These are phyloP conservation scores for Falco biarmicus DNA, from an alignment of 2,797 vertebrate genomes.

Conservation along the genomic window DNA sequence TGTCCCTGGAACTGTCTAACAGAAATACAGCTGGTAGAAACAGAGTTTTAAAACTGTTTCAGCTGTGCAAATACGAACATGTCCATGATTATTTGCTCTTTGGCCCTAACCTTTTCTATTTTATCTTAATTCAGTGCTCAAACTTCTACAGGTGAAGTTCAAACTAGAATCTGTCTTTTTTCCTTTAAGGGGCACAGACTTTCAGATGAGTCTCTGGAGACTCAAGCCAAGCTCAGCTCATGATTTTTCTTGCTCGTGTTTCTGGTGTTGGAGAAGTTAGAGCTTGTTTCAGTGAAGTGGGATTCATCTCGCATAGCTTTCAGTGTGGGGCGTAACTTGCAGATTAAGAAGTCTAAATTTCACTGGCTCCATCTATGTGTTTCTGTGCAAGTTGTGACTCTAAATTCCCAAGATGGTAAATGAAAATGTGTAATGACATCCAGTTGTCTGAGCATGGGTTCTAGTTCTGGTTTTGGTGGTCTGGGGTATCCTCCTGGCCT, in stretches of 20 bases:
- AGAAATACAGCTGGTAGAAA: background rate
- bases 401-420: background rate
- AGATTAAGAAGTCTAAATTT: background rate
- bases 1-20: background rate
- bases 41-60: background rate
- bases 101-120: background rate
- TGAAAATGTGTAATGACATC: background rate
- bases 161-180: background rate
- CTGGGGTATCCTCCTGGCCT: background rate
- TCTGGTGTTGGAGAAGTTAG: background rate
- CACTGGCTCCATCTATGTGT: background rate
- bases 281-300: background rate
- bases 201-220: background rate
- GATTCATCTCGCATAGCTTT: background rate
- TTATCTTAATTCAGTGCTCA: background rate
- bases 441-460: background rate
- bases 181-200: background rate
- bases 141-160: background rate
- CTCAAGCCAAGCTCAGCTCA: background rate
- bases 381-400: background rate
- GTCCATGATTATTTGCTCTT: background rate
- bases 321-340: background rate
- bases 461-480: background rate
- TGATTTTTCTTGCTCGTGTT: background rate
- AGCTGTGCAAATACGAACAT: background rate